Percentiles rank a stretch among this genome's conserved stretches.
Evolutionary conservation across 2,888 invertebrate genomes (phyloP).

Genomic region (Amiota communis): DNA sequence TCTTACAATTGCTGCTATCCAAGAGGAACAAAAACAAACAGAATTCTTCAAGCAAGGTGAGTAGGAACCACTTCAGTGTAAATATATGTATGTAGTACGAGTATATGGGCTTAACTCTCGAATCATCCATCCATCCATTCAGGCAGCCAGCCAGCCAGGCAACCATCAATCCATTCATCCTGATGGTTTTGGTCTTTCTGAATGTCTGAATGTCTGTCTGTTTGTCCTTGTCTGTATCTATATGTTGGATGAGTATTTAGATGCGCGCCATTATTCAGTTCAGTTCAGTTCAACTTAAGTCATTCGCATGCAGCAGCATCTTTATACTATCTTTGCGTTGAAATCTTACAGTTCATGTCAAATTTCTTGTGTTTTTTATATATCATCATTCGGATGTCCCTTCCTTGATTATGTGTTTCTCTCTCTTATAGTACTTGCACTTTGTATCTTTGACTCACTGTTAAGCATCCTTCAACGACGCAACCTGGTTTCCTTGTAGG

Average conservation of each 20-base stretch:
- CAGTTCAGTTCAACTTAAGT: constrained; percentile 31
- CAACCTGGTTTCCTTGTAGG: constrained; percentile 60
- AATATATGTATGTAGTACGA: not conserved
- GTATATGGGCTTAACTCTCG: not conserved
- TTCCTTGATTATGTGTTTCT: constrained; percentile 15
- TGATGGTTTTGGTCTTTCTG: not conserved
- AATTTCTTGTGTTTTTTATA: constrained; percentile 67
- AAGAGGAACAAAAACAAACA: not conserved
- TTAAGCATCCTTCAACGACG: constrained; percentile 11
- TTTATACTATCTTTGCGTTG: constrained; percentile 64
- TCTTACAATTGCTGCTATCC: constrained; percentile 56
- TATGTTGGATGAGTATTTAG: constrained; percentile 45
- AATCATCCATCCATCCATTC: constrained; percentile 34
- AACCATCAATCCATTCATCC: constrained; percentile 32
- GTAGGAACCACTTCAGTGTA: too few relatives aligned
- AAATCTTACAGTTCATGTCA: constrained; percentile 66
- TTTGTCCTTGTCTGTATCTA: too few relatives aligned
- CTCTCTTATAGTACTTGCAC: constrained; percentile 29
- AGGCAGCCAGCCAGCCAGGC: constrained; percentile 20
- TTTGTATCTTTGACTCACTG: constrained; percentile 5
- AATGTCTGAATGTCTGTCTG: too few relatives aligned
- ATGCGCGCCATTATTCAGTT: constrained; percentile 63
- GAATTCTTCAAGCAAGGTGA: too few relatives aligned
- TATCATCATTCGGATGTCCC: constrained; percentile 53
- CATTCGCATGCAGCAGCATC: constrained; percentile 59